Evolutionary conservation across 2,888 invertebrate genomes (phyloP), one percentile per base, ranked within the genome.

Genomic region (Alloplasta piceator): DNA sequence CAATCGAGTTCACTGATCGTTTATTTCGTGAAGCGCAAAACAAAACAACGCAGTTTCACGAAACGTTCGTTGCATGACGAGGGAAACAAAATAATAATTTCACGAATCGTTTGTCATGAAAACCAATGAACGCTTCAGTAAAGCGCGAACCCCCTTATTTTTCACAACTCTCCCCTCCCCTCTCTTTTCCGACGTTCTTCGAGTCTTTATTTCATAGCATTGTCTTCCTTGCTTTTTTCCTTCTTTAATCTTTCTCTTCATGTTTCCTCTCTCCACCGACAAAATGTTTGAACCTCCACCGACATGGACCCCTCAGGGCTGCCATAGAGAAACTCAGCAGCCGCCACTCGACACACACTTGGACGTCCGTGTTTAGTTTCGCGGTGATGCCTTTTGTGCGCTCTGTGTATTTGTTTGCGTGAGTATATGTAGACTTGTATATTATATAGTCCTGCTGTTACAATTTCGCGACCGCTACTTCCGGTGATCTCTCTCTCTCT

Each of bases 401-500:
- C 6, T 52, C 2, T 43, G 43, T 43, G 10, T 26, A 26, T 26
- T 26, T 26, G 26, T 26, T 26, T 26, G 26, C 3, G 26, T 26
- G 26, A 26, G 26, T 26, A 26, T 26, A 26, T 26, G 26, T 26
- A 26, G 1, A 3, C 26, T 26, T 61, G 63, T 61, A 61, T 7
- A 56, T 58, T 67, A 60, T 67, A 60, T 66, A 75, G 66, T 26
- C 26, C 46, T 46, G 48, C 50, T 43, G 67, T 56, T 58, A 67
- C 67, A 41, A 50, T 67, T 75, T 60, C 41, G 41, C 75, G 41
- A 67, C 50, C 75, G 50, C 50, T 43, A 67, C 58, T 66, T 74
- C 58, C 67, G 67, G 50, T 12, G 38, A 39, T 48, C n/a, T 56
- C 14, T n/a, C 10, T 41, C 41, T 36, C 12, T 16, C 9, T 46